Base-by-base conservation (phyloP, 2,888 invertebrate genomes). In the Eupithecia vulgata region DNA sequence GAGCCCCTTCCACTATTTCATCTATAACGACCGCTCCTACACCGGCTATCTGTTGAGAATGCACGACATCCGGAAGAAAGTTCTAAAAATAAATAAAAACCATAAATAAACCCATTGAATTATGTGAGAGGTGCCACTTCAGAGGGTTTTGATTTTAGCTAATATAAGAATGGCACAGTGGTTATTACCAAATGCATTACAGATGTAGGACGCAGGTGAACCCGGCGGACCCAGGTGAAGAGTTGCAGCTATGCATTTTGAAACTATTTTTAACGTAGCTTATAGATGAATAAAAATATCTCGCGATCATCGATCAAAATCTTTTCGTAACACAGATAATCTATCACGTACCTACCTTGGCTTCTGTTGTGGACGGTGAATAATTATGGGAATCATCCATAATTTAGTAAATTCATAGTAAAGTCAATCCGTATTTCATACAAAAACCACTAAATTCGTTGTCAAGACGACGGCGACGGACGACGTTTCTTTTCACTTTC, bases 21-120 rank as follows among this genome's bases (percentile, higher is more conserved):
- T 83, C 83, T 64, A 83, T 84, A 81, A 83, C 84, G 77, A 81
- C 87, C 80, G 83, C 84, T 83, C 82, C 92, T 85, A 87, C 77
- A 80, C 88, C 83, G 83, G 87, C 84, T 86, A 91, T 91, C 88
- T 91, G 93, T 90, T 94, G 93, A 84, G 91, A 91, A 92, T 94
- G 91, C 84, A 94, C 94, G 87, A 94, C 93, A 91, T 94, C 94
- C 94, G 94, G 94, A 91, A 94, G 94, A 90, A 91, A 86, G 82
- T 90, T 93, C 94, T 94, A 94, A 93, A 94, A 94, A 94, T 93
- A 94, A 91, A 91, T 87, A 90, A 90, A 89, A 88, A 89, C 81
- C 87, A 85, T 85, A 87, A 87, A 86, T 87, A 85, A 84, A 83
- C 81, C 81, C 78, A 67, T 71, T 78, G 75, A 77, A 82, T 77